These are phyloP conservation scores for Oncorhynchus clarkii DNA, from an alignment of 2,113 vertebrate genomes.

Conservation along the genomic window DNA sequence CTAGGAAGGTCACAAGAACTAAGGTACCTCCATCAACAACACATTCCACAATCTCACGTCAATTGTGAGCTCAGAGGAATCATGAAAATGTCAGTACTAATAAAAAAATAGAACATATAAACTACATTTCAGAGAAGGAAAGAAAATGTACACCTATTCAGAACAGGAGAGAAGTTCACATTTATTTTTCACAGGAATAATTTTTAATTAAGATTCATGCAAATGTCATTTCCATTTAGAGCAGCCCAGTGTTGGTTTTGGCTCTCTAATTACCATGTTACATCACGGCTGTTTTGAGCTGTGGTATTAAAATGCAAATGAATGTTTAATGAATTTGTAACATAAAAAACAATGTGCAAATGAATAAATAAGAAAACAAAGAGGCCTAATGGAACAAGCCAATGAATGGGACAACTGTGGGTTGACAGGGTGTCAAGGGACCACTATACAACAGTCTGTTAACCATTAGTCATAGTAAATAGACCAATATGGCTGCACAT, in stretches of 20 bases:
- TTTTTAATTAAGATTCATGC: conserved; percentile 55
- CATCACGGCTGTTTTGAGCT: conserved; percentile 39
- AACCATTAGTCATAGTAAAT: conserved; percentile 2
- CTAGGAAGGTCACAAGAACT: no score
- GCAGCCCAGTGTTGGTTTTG: conserved; percentile 34
- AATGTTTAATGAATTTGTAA: conserved; percentile 44
- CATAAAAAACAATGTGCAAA: conserved; percentile 37
- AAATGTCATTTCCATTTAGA: conserved; percentile 52
- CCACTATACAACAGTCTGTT: no score
- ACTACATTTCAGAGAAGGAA: conserved; percentile 6
- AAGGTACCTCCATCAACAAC: no score
- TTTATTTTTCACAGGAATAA: conserved; percentile 23
- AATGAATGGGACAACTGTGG: conserved; percentile 27
- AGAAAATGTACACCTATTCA: background rate
- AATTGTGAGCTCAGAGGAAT: no score
- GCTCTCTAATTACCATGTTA: conserved; percentile 54
- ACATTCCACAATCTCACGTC: no score
- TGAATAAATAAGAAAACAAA: conserved; percentile 47
- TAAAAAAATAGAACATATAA: background rate
- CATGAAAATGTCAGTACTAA: no score
- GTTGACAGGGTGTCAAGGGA: conserved; percentile 38
- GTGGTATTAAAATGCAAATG: conserved; percentile 62
- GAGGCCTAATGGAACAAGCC: conserved; percentile 28
- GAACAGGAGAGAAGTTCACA: background rate
- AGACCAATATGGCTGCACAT: conserved; percentile 6